Evolutionary conservation across 2,797 vertebrate species (phyloP).

Genomic region (Choloepus didactylus): DNA sequence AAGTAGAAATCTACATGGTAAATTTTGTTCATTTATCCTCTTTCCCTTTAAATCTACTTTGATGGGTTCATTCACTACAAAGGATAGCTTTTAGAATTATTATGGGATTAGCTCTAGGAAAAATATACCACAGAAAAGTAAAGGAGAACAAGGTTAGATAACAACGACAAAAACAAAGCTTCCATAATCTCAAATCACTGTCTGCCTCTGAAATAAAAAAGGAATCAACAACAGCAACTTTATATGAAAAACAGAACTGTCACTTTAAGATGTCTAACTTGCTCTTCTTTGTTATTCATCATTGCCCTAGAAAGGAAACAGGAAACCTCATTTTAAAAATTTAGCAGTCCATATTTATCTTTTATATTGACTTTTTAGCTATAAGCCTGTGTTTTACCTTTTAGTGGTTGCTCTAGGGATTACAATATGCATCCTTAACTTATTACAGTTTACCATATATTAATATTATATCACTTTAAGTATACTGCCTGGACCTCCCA

Average conservation of each 20-base stretch:
- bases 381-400: neutral
- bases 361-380: constrained; percentile 25
- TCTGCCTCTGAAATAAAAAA: neutral
- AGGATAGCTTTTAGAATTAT: neutral
- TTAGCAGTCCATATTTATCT: constrained; percentile 30
- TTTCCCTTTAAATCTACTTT: neutral
- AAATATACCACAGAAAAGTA: neutral
- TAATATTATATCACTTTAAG: neutral
- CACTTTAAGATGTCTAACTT: neutral
- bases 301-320: neutral
- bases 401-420: neutral
- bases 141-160: neutral
- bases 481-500: neutral
- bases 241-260: neutral
- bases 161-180: neutral
- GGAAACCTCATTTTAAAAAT: constrained; percentile 3
- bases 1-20: neutral
- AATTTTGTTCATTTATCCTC: neutral
- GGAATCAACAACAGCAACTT: neutral
- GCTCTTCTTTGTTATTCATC: neutral
- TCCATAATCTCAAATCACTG: neutral
- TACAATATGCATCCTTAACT: neutral
- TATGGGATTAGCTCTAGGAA: neutral
- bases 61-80: neutral
- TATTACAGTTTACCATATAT: neutral